Evolutionary conservation across 2,113 vertebrate species (phyloP), one percentile per base, ranked within the genome.

Genomic region (Lota lota): DNA sequence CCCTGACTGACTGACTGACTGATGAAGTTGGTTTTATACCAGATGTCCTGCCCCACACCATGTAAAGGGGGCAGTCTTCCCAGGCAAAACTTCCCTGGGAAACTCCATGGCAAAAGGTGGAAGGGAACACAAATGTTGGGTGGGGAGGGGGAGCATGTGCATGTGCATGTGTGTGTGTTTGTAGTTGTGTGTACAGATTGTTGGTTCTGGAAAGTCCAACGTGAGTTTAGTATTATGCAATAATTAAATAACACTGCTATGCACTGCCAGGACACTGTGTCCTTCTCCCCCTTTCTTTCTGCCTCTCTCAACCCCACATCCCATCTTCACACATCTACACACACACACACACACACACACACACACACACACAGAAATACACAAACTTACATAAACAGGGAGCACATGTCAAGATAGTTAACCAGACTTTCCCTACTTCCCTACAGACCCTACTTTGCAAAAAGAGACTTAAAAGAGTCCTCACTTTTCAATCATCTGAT

Each of bases 1-100:
- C 40, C 40, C 40, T 14, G 40, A 47, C 40, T 47, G 8, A 20
- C 4, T 67, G 15, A 54, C 61, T 53, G 36, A 12, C 17, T 40
- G 28, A 79, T 79, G 21, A 16, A 12, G 40, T 47, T 11, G 7
- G 40, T 47, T 47, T 47, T 47, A 14, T 47, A 12, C 2, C 40
- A 5, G 12, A 14, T 11, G 22, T 61, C 24, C 10, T 61, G 21
- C 21, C 14, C 21, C 21, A 47, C 40, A 10, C 40, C 40, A 14
- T 47, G 14, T 17, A 22, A 22, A 60, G 33, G 53, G 1, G 72
- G 61, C 72, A 61, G 66, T 68, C 22, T 67, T 24, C 36, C 28
- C n/a, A 18, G 28, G 64, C 40, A 63, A 72, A 79, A 71, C 28
- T 6, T 33, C 28, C 28, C 28, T 77, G 70, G 81, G 83, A 87